Conservation (phyloP, 2,888 invertebrate genomes). For the Drosophila mayaguana region DNA sequence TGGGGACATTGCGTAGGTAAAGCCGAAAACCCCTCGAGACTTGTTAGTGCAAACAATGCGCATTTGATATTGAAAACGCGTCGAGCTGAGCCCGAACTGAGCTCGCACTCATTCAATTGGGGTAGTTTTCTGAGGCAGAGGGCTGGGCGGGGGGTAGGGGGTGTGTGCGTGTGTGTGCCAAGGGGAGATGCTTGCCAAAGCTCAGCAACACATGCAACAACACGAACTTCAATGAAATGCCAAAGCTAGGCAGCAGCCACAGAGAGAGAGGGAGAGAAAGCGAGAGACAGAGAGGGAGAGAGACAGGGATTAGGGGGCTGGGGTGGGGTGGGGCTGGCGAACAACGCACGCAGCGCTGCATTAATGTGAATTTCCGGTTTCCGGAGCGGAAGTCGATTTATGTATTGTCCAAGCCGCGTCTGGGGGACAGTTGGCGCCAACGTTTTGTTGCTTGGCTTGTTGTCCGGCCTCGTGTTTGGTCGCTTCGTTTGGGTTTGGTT, state of each 20-base stretch:
- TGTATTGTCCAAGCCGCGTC: conserved; percentile 43
- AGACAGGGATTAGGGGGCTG: no score
- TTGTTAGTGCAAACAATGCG: conserved; percentile 82
- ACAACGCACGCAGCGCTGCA: conserved; percentile 58
- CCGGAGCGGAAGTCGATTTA: conserved; percentile 71
- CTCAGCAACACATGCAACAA: conserved; percentile 60
- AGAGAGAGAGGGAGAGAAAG: neutral
- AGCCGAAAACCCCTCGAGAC: conserved; percentile 70
- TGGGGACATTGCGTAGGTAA: conserved; percentile 49
- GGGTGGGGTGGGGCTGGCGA: neutral
- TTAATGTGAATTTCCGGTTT: conserved; percentile 77
- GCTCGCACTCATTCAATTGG: neutral
- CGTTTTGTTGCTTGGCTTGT: conserved; percentile 36
- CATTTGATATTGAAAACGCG: conserved; percentile 71
- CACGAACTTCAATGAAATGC: conserved; percentile 59
- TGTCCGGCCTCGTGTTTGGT: conserved; percentile 19
- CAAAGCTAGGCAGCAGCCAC: neutral
- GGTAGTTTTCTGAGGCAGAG: neutral
- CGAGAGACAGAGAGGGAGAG: neutral
- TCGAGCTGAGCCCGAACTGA: conserved; percentile 1
- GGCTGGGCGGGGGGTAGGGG: neutral
- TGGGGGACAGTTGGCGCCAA: conserved; percentile 54
- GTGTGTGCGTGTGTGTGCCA: neutral
- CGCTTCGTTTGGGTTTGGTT: neutral
- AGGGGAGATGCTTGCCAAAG: conserved; percentile 37